Percentiles rank a stretch among this genome's conserved stretches.
Conservation (phyloP, 1,140 invertebrate genomes). For the Globodera ellingtonae region DNA sequence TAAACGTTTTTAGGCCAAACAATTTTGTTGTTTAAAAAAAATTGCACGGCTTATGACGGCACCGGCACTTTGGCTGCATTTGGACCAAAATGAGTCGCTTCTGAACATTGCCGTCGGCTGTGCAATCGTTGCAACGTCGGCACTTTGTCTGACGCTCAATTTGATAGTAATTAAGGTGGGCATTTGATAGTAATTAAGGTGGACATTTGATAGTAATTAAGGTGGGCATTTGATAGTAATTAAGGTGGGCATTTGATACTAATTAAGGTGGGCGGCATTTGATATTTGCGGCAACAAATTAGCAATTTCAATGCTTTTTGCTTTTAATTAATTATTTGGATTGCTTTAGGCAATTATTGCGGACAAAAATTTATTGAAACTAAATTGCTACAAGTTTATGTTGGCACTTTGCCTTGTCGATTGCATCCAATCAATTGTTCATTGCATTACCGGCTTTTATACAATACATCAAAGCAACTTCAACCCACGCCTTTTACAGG, state of each 20-base stretch:
- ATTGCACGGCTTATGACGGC: too few species aligned
- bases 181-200: background rate
- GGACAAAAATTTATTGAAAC: background rate
- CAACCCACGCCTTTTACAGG: background rate
- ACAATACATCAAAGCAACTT: conserved; percentile 16
- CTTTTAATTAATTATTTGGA: background rate
- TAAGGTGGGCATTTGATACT: background rate
- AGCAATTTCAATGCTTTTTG: background rate
- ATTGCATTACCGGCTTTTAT: conserved; percentile 19
- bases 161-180: background rate
- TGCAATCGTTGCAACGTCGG: background rate
- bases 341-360: conserved; percentile 17
- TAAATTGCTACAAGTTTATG: conserved; percentile 22
- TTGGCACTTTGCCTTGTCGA: background rate
- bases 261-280: background rate
- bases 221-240: background rate
- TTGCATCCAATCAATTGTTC: background rate
- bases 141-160: background rate
- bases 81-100: too few species aligned
- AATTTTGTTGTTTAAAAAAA: too few species aligned
- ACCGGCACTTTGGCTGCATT: too few species aligned
- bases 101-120: too few species aligned
- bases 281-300: background rate
- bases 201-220: too few species aligned
- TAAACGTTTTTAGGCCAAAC: too few species aligned